These are phyloP conservation scores for Alsophila aescularia DNA, from an alignment of 2,888 invertebrate species.

Conservation along the genomic window DNA sequence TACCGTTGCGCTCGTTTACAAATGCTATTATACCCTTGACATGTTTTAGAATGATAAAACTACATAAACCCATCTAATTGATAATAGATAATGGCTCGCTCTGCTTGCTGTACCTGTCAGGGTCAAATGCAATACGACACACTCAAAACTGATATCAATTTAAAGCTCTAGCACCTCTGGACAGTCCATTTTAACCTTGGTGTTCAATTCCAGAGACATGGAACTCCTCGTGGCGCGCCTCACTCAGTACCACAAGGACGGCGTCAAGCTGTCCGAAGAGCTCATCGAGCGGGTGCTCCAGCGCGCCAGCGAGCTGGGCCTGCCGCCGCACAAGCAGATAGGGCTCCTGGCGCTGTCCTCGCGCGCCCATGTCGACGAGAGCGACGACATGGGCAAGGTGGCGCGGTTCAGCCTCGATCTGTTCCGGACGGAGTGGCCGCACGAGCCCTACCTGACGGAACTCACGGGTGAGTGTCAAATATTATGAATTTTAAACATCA, in stretches of 20 bases:
- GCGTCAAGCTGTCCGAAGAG: conserved; percentile 56
- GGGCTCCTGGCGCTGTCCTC: conserved; percentile 53
- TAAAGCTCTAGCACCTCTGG: no score
- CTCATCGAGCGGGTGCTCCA: conserved; percentile 50
- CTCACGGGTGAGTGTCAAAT: conserved; percentile 63
- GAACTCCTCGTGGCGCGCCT: conserved; percentile 55
- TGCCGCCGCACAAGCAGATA: conserved; percentile 64
- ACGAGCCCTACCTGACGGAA: conserved; percentile 40
- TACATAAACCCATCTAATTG: no score
- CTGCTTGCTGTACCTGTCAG: no score
- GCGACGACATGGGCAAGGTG: conserved; percentile 49
- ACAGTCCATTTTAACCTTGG: no score
- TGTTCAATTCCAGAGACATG: conserved; percentile 51
- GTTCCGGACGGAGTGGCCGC: conserved; percentile 62
- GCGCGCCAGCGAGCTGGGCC: conserved; percentile 44
- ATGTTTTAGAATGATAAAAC: no score
- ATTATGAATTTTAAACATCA: no score
- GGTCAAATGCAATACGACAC: no score
- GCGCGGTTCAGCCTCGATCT: conserved; percentile 58
- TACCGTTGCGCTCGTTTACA: no score
- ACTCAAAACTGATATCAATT: no score
- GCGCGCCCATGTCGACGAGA: conserved; percentile 39
- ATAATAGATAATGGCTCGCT: no score
- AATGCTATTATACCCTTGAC: no score
- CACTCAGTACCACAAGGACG: conserved; percentile 63